Conservation (phyloP, 2,113 vertebrate genomes). For the Oreotrochilus melanogaster region DNA sequence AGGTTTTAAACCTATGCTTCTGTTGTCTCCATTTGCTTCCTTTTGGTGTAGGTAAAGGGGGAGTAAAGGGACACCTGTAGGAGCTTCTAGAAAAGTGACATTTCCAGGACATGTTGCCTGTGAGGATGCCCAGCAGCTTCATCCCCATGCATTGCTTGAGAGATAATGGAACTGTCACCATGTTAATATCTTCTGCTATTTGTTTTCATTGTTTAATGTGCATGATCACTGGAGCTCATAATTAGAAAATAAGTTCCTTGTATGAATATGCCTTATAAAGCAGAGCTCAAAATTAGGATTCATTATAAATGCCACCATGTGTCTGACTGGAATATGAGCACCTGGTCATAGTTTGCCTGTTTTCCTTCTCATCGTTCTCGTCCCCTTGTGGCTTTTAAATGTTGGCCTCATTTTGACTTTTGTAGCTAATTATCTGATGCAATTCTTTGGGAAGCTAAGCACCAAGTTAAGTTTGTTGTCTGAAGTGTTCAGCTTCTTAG, state of each 20-base stretch:
- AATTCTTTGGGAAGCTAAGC: constrained; percentile 5
- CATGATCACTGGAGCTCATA: constrained; percentile 65
- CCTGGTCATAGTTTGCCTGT: constrained; percentile 20
- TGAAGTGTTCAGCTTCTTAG: constrained; percentile 3
- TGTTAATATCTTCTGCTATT: background rate
- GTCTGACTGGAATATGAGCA: background rate
- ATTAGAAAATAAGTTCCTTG: constrained; percentile 68
- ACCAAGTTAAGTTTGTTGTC: constrained; percentile 18
- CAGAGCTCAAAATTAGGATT: constrained; percentile 37
- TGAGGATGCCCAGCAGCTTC: background rate
- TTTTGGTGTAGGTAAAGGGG: background rate
- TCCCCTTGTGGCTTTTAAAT: constrained; percentile 17
- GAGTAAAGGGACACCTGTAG: background rate
- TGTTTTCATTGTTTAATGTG: constrained; percentile 66
- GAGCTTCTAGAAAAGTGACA: background rate
- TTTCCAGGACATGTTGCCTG: constrained; percentile 9
- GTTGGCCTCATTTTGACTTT: constrained; percentile 42
- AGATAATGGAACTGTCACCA: constrained; percentile 54
- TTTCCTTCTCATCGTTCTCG: background rate
- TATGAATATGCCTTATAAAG: constrained; percentile 48
- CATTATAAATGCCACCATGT: background rate
- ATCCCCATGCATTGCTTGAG: constrained; percentile 7
- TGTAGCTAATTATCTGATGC: constrained; percentile 30
- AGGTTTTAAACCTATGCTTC: background rate
- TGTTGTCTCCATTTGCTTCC: background rate